Conservation (phyloP, 2,888 invertebrate species). For the Hirtodrosophila confusa region DNA sequence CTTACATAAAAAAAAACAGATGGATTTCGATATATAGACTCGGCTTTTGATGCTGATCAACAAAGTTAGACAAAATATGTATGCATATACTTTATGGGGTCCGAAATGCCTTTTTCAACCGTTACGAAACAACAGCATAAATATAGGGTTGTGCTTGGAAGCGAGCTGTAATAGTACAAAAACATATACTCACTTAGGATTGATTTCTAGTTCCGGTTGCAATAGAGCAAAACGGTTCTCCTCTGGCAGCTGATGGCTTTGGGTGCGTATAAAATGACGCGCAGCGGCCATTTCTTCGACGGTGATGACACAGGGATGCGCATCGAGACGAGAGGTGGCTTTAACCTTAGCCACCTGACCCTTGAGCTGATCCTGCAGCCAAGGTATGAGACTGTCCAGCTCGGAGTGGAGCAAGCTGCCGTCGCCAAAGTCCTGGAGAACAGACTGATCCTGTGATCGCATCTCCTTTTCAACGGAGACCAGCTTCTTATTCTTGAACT, state of each 20-base stretch:
- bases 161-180: no score
- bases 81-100: not conserved
- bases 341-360: slow-evolving; percentile 93
- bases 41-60: no score
- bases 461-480: slow-evolving; percentile 97
- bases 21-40: no score
- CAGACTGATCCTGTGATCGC: slow-evolving; percentile 86
- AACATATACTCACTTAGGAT: slow-evolving; percentile 89
- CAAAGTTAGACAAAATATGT: no score
- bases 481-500: slow-evolving; percentile 89
- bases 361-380: slow-evolving; percentile 90
- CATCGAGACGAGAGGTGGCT: slow-evolving; percentile 92
- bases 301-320: slow-evolving; percentile 97
- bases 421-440: slow-evolving; percentile 86
- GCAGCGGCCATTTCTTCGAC: slow-evolving; percentile 99
- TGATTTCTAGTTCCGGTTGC: slow-evolving; percentile 96
- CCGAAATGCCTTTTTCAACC: no score
- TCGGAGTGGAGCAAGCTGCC: slow-evolving; percentile 90
- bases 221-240: slow-evolving; percentile 93
- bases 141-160: no score
- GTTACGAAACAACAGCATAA: no score
- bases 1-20: no score
- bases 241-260: slow-evolving; percentile 91
- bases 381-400: slow-evolving; percentile 91
- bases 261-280: slow-evolving; percentile 95